Evolutionary conservation across 2,113 vertebrate genomes (phyloP).

Genomic region (Mohoua ochrocephala): DNA sequence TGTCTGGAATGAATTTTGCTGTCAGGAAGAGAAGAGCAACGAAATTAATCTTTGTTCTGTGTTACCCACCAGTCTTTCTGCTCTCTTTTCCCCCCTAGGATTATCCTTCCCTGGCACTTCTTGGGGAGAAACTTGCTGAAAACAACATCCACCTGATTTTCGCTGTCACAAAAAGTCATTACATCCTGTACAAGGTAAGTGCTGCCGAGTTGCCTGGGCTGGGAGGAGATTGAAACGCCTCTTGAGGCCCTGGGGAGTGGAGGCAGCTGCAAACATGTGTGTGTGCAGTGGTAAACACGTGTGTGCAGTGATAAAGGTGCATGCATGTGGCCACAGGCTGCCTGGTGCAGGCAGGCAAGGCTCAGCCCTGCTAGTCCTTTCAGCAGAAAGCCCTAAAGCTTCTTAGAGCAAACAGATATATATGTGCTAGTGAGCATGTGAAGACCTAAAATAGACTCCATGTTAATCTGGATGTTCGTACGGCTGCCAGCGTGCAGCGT

Average conservation of each 20-base stretch:
- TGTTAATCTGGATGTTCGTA: constrained; percentile 4
- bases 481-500: not conserved
- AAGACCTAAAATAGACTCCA: constrained; percentile 41
- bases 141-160: constrained; percentile 98
- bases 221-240: not conserved
- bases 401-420: constrained; percentile 25
- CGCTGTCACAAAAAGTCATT: constrained; percentile 89
- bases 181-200: constrained; percentile 91
- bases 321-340: not conserved
- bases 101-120: constrained; percentile 92
- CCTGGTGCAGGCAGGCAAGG: not conserved
- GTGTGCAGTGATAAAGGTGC: not conserved
- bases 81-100: constrained; percentile 71
- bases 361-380: not conserved
- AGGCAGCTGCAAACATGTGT: not conserved
- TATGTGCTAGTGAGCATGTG: not conserved
- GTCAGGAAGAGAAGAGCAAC: not conserved
- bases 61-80: not conserved
- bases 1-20: not conserved
- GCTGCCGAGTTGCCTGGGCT: accelerated
- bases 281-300: not conserved
- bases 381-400: constrained; percentile 11
- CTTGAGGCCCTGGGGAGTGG: not conserved
- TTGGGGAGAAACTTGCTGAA: constrained; percentile 94
- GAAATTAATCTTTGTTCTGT: not conserved